Base-by-base conservation (phyloP, 2,888 invertebrate species). In the Rapana venosa region DNA sequence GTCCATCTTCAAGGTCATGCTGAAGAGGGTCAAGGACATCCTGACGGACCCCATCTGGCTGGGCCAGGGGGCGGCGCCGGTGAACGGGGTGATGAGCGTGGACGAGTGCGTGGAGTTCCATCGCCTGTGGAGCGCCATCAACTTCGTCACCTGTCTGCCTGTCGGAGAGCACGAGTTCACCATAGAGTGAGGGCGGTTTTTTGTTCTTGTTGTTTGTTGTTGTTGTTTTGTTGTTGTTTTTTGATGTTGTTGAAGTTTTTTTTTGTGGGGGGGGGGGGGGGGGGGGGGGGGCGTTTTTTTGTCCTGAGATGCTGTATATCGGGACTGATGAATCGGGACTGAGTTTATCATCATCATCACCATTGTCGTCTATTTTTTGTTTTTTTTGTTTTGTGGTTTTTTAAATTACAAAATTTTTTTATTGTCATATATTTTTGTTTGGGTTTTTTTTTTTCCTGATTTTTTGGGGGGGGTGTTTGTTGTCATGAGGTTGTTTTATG, bases 81-180 rank as follows among this genome's bases (percentile, higher is more conserved):
- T 97, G 87, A 99, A 99, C 96, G 98, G 99, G 90, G 99, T 99
- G 30, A 98, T 99, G 97, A 98, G 98, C 96, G 97, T 99, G 0
- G 99, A 99, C 96, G 99, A 99, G 96, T 99, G 99, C 95, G 98
- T 35, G 35, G 77, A 79, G 77, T 77, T 77, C 77, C 77, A 79
- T 32, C 77, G 92, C 96, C 36, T 99, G 87, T 99, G 99, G 99
- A 99, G 99, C 0, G 99, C 99, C 0, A 97, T 99, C 70, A 99
- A 99, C 96, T 99, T 99, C 97, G 98, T 99, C 88, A 99, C 99
- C 96, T 99, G 99, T 96, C 98, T 99, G 94, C 99, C 99, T 0
- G 98, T 99, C 56, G 98, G 98, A 8, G 98, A 98, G 92, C 98
- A 98, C 0, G 98, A 99, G 96, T 99, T 98, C 95, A 99, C 99